Conservation (phyloP, 1,140 invertebrate genomes). For the Dolichoris vasculosae region DNA sequence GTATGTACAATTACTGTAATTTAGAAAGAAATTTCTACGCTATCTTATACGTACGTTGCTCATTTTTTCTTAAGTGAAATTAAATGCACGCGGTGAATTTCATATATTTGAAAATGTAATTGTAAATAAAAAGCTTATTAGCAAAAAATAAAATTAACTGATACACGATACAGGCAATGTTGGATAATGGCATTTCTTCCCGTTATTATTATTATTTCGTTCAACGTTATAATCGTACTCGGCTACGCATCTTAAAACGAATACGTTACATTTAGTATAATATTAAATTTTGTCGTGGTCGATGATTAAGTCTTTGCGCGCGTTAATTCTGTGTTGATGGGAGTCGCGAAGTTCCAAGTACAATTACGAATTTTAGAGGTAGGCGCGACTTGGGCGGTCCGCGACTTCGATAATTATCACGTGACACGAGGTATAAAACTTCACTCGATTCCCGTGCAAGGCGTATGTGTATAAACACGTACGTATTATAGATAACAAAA, state of each 20-base stretch:
- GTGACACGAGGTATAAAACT: conserved; percentile 54
- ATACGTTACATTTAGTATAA: not conserved
- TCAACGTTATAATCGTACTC: not conserved
- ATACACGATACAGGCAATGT: not conserved
- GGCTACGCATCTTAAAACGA: not conserved
- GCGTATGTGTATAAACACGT: not conserved
- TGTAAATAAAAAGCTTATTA: not conserved
- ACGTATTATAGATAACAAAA: conserved; percentile 1
- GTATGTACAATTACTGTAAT: not conserved
- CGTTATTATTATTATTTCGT: not conserved
- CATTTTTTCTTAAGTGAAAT: conserved; percentile 10
- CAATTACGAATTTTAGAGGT: conserved; percentile 30
- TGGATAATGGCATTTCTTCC: not conserved
- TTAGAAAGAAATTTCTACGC: not conserved
- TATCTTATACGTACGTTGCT: conserved; percentile 16
- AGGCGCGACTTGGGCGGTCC: conserved; percentile 52
- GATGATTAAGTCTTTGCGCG: conserved; percentile 51
- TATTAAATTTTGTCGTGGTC: conserved; percentile 27
- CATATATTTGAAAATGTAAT: not conserved
- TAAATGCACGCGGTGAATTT: not conserved
- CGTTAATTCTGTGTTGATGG: conserved; percentile 40
- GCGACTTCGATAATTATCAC: conserved; percentile 55
- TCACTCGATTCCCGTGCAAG: not conserved
- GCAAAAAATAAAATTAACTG: not conserved
- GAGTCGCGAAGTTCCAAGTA: not conserved